A percentile compares a stretch with the other conserved stretches of the same genome.
Evolutionary conservation across 2,113 vertebrate genomes (phyloP).

Genomic region (Lathamus discolor): DNA sequence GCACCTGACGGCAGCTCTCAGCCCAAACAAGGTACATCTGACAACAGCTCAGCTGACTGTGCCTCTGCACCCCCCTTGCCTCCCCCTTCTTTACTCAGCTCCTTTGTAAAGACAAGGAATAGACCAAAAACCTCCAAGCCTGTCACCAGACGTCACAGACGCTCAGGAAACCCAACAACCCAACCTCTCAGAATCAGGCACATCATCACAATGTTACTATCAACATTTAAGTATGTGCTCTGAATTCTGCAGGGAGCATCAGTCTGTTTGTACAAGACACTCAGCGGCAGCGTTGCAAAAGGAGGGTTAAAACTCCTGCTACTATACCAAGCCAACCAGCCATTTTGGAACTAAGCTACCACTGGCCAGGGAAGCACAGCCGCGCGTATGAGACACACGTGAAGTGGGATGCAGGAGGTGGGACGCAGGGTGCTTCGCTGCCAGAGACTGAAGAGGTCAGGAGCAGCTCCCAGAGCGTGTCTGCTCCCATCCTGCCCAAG

Average conservation of each 20-base stretch:
- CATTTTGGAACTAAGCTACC: not conserved
- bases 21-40: not conserved
- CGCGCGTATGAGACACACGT: rapidly evolving
- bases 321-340: not conserved
- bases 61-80: not conserved
- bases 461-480: not conserved
- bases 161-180: not conserved
- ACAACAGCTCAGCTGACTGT: not conserved
- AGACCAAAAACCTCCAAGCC: not conserved
- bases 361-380: rapidly evolving
- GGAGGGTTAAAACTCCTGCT: not conserved
- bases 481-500: not conserved
- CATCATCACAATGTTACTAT: not conserved
- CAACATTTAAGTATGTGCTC: not conserved
- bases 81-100: not conserved
- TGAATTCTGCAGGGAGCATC: rapidly evolving
- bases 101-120: not conserved
- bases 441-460: rapidly evolving
- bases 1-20: not conserved
- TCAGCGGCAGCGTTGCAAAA: rapidly evolving
- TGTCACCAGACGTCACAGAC: not conserved
- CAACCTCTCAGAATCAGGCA: not conserved
- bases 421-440: rapidly evolving
- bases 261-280: not conserved
- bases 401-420: not conserved